Evolutionary conservation across 2,888 invertebrate genomes (phyloP).

Genomic region (Trachelus stipa): DNA sequence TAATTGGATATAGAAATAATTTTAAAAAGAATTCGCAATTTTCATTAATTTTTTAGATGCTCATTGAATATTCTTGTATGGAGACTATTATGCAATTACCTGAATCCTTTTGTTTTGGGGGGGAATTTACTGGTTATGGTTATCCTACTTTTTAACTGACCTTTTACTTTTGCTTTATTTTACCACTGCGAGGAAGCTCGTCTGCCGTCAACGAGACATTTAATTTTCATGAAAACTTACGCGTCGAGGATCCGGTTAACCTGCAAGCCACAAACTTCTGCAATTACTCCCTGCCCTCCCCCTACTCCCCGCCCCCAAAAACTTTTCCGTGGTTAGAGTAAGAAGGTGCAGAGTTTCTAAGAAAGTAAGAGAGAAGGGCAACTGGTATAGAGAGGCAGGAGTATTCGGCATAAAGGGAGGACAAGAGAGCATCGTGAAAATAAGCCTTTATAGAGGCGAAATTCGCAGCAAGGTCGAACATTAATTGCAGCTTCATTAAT

Average conservation of each 20-base stretch:
- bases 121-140: not conserved
- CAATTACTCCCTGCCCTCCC: not conserved
- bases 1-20: not conserved
- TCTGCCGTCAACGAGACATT: slow-evolving; percentile 16
- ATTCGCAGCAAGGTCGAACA: not conserved
- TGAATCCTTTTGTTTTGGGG: too few relatives aligned
- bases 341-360: not conserved
- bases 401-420: not conserved
- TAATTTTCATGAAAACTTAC: slow-evolving; percentile 36
- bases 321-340: not conserved
- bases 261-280: not conserved
- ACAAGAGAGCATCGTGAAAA: not conserved
- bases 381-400: not conserved
- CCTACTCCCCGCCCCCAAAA: not conserved
- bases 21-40: not conserved
- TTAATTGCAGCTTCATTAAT: not conserved
- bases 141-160: not conserved
- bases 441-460: not conserved
- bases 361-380: not conserved
- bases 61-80: not conserved
- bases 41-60: not conserved
- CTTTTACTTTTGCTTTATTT: not conserved
- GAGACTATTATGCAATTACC: not conserved
- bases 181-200: not conserved
- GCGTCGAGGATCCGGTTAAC: not conserved